phyloP scores from a whole-genome alignment of 2,797 vertebrate genomes.

The Cuniculus paca region DNA sequence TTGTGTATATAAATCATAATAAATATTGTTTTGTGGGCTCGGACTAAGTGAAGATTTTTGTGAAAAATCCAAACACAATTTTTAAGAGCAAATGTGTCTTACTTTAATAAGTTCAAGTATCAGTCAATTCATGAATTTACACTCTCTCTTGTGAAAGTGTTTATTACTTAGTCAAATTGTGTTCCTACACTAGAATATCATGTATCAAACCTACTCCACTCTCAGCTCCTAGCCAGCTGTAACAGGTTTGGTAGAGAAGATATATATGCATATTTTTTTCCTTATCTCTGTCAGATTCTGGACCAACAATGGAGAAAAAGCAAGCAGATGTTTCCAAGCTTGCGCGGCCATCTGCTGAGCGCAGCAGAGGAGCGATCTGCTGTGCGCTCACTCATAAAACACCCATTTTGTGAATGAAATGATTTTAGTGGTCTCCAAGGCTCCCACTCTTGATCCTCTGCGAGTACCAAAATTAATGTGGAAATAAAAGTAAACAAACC shows the following conservation, averaged over 20 bases:
- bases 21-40: not conserved
- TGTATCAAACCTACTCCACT: not conserved
- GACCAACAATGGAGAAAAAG: not conserved
- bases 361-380: conserved; percentile 22
- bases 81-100: not conserved
- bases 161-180: not conserved
- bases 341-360: conserved; percentile 75
- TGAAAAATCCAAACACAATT: conserved; percentile 7
- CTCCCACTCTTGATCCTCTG: conserved; percentile 66
- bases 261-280: not conserved
- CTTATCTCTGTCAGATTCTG: not conserved
- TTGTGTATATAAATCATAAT: not conserved
- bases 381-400: conserved; percentile 67
- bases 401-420: conserved; percentile 83
- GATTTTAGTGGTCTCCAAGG: conserved; percentile 79
- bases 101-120: not conserved
- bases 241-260: not conserved
- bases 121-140: not conserved
- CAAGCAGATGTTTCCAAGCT: conserved; percentile 76
- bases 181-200: not conserved
- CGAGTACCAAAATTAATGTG: conserved; percentile 77
- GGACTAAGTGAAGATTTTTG: not conserved
- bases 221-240: not conserved
- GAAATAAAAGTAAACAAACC: conserved; percentile 80
- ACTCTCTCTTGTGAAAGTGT: not conserved